A percentile compares a stretch with the other conserved stretches of the same genome.
These are phyloP conservation scores for Trachelus tabidus DNA, from an alignment of 2,888 invertebrate genomes.

Conservation along the genomic window DNA sequence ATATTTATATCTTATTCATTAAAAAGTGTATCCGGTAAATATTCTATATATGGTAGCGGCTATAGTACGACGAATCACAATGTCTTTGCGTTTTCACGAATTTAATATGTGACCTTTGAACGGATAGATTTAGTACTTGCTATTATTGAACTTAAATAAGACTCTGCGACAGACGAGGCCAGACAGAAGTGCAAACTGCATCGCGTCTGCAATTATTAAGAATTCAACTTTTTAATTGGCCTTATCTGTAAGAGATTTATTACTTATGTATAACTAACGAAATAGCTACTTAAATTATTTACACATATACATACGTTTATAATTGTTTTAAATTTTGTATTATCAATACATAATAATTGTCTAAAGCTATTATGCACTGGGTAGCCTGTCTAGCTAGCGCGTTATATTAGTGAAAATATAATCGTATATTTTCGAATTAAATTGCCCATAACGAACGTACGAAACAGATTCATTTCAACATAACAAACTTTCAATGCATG, in stretches of 20 bases:
- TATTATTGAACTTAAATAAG: not conserved
- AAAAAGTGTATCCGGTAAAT: not conserved
- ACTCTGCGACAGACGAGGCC: not conserved
- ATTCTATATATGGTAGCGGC: not conserved
- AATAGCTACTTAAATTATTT: conserved; percentile 30
- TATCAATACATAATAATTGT: conserved; percentile 27
- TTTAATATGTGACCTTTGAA: not conserved
- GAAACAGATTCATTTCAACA: conserved; percentile 10
- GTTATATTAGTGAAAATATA: conserved; percentile 25
- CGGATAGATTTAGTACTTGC: not conserved
- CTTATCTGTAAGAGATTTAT: conserved; percentile 6
- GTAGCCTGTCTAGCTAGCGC: conserved; percentile 28
- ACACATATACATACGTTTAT: conserved; percentile 40
- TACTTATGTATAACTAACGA: conserved; percentile 14
- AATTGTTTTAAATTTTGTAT: conserved; percentile 26
- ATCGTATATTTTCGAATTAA: conserved; percentile 32
- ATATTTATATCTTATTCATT: not conserved
- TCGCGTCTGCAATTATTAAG: not conserved
- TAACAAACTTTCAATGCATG: conserved; percentile 20
- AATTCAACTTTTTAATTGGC: not conserved
- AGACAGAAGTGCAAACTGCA: not conserved
- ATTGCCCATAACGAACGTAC: conserved; percentile 24
- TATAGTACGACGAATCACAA: not conserved
- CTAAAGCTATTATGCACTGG: conserved; percentile 41
- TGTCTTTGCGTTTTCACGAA: not conserved